Conservation (phyloP, 2,888 invertebrate genomes). For the Agrotis puta region DNA sequence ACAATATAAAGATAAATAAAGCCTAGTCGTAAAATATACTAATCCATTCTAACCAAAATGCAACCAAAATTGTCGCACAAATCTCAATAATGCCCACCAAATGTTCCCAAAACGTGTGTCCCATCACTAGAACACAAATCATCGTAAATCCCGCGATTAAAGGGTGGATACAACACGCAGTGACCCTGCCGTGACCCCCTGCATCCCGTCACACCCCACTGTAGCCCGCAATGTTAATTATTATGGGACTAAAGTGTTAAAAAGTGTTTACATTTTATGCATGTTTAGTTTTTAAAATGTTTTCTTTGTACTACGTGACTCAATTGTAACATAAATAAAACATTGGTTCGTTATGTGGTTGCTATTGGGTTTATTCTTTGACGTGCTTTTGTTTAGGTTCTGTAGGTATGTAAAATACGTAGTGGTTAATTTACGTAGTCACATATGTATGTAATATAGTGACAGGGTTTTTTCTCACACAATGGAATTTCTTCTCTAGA, state of each 20-base stretch:
- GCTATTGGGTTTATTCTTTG: constrained; percentile 1
- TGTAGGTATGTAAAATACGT: neutral
- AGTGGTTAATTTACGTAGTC: neutral
- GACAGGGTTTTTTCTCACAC: too few relatives aligned
- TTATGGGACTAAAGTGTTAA: constrained; percentile 52
- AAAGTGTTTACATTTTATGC: constrained; percentile 32
- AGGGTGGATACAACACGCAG: constrained; percentile 65
- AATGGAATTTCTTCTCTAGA: too few relatives aligned
- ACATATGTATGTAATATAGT: neutral
- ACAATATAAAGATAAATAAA: neutral
- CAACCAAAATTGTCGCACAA: constrained; percentile 23
- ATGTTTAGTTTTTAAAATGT: constrained; percentile 22
- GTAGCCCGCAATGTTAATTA: constrained; percentile 46
- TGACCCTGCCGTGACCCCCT: constrained; percentile 45
- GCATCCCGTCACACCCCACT: neutral
- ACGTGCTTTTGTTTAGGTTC: neutral
- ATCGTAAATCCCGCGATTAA: constrained; percentile 74
- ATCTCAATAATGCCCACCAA: constrained; percentile 28
- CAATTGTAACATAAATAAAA: too few relatives aligned
- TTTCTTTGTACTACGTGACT: constrained; percentile 21
- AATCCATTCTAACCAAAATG: constrained; percentile 16
- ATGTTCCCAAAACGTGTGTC: constrained; percentile 50
- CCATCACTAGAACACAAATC: constrained; percentile 69
- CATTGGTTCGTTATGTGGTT: neutral
- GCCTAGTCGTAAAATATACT: neutral